Base-by-base conservation (phyloP, 1,140 invertebrate species). In the Heterodera schachtii region DNA sequence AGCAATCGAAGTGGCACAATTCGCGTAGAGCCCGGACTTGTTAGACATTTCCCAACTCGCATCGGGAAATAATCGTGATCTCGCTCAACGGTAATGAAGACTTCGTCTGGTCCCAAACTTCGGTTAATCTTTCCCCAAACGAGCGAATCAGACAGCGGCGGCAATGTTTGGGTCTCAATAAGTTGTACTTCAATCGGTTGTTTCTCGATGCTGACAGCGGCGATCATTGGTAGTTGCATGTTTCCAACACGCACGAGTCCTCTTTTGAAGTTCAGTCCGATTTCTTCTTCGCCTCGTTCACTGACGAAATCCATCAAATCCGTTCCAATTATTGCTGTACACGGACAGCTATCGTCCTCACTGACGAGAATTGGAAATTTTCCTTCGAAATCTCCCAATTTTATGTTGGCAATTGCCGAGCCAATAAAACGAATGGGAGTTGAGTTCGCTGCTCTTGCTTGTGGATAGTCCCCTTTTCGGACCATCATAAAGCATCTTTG, bases 341-440 rank as follows among this genome's bases (percentile, higher is more conserved):
- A 80, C 0, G 81, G 80, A 43, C 81, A 82, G 2, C 43, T 8
- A 41, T 84, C 11, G 69, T 82, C 80, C 19, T 73, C 80, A 6
- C 80, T 44, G 2, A 82, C 52, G 6, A 82, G 49, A n/a, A 82
- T 66, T 47, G 44, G 44, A 13, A 44, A 21, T 64, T 67, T 75
- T 1, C 82, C 13, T n/a, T 49, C 31, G 44, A 46, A 44, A 8
- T 46, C 43, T 75, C 46, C 81, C 46, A 82, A 4, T 60, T 77
- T 71, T 11, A 83, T 60, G 7, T n/a, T 73, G 19, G n/a, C 49
- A 11, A 47, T 31, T 9, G 73, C 81, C 4, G 67, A 57, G 1
- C 81, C 81, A 31, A 84, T 41, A 57, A 82, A 82, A 46, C 46
- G 7, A 21, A 82, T 83, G 6, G 60, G n/a, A 13, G 82, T 66